Evolutionary conservation across 2,888 invertebrate species (phyloP).

Genomic region (Dryomyza anilis): DNA sequence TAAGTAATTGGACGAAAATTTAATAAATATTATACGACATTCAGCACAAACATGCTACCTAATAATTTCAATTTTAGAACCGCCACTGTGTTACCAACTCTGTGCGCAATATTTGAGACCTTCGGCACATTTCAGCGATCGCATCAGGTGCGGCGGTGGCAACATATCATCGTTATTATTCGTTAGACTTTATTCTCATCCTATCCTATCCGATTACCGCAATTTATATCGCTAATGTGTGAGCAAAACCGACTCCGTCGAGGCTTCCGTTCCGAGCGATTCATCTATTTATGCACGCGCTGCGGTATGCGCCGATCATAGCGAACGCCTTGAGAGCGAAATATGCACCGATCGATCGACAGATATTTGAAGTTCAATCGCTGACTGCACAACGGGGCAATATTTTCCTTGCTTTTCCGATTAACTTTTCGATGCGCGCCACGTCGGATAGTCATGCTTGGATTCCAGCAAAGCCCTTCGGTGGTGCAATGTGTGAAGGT

Average conservation of each 20-base stretch:
- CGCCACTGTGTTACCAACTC: no score
- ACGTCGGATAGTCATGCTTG: not conserved
- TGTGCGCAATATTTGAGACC: no score
- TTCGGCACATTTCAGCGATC: not conserved
- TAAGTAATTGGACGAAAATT: no score
- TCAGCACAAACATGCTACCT: no score
- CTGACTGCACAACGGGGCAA: not conserved
- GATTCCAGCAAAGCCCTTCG: not conserved
- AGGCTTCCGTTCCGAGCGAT: conserved; percentile 59
- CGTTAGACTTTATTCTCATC: not conserved
- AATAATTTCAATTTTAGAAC: no score
- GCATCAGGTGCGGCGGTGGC: not conserved
- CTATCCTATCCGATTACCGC: conserved; percentile 11
- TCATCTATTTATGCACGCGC: conserved; percentile 47
- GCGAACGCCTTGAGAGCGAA: no score
- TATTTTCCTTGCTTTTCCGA: conserved; percentile 45
- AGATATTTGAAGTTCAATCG: conserved; percentile 8
- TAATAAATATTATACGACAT: no score
- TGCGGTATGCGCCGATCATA: conserved; percentile 1
- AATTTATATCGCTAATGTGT: conserved; percentile 55
- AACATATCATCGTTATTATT: not conserved
- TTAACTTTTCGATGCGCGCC: conserved; percentile 46
- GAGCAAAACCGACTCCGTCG: conserved; percentile 46
- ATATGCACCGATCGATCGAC: not conserved
- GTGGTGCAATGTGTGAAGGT: conserved; percentile 20